A percentile compares a stretch with the other conserved stretches of the same genome.
Conservation (phyloP, 2,113 vertebrate genomes). For the Ariopsis seemanni region DNA sequence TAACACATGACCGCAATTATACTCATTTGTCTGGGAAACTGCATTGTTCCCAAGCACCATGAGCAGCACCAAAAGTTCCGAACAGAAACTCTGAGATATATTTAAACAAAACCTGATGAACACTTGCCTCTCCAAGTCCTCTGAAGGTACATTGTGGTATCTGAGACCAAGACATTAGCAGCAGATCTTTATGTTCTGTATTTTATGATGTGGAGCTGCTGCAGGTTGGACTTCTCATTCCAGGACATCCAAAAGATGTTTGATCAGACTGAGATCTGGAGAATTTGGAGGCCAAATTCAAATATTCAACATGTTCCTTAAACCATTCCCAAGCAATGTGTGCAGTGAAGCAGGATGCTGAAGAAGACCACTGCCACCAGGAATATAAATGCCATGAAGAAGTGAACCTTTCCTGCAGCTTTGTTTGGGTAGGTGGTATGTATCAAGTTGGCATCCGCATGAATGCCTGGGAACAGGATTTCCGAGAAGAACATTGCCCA, state of each 20-base stretch:
- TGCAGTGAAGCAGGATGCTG: neutral
- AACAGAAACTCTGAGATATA: neutral
- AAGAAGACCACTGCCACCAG: neutral
- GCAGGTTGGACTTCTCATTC: neutral
- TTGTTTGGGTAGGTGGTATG: neutral
- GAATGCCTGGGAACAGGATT: neutral
- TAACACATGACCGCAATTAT: neutral
- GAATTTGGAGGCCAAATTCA: neutral
- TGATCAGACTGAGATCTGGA: neutral
- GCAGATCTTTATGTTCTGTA: neutral
- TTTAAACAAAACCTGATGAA: neutral
- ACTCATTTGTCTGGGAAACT: too few relatives aligned
- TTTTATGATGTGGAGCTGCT: neutral
- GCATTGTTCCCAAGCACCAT: neutral
- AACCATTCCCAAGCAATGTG: neutral
- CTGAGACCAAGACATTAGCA: neutral
- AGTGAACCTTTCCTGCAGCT: neutral
- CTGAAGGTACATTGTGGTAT: neutral
- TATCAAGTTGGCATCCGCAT: conserved; percentile 15
- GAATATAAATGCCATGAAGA: neutral
- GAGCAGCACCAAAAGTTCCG: neutral
- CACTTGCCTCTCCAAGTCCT: neutral
- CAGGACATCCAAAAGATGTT: neutral
- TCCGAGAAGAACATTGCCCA: neutral
- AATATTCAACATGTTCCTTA: neutral